These are phyloP conservation scores for Apodemia mormo DNA, from an alignment of 2,888 invertebrate species.

Conservation along the genomic window DNA sequence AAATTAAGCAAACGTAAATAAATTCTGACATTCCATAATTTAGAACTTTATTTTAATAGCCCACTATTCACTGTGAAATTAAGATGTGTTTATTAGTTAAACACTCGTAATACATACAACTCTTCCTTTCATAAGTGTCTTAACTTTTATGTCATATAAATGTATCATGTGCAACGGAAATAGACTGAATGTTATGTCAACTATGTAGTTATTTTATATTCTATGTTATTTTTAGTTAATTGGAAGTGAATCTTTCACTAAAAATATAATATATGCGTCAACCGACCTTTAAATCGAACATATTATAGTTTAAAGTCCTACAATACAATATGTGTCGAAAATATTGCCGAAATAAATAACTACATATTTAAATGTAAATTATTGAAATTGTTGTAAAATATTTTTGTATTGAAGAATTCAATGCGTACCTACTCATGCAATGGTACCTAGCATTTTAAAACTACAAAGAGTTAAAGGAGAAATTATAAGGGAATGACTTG, in stretches of 20 bases:
- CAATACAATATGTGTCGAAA: too few species aligned
- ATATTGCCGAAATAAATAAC: too few species aligned
- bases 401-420: too few species aligned
- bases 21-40: slow-evolving; percentile 77
- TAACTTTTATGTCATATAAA: slow-evolving; percentile 15
- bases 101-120: slow-evolving; percentile 73
- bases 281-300: too few species aligned
- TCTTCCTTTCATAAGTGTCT: slow-evolving; percentile 59
- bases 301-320: too few species aligned
- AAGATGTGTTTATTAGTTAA: slow-evolving; percentile 77
- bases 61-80: slow-evolving; percentile 76
- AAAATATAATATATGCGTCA: too few species aligned
- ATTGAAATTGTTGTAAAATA: too few species aligned
- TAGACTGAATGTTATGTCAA: background rate
- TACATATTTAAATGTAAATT: too few species aligned
- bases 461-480: too few species aligned
- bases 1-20: slow-evolving; percentile 74
- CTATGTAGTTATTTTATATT: background rate
- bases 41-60: slow-evolving; percentile 79
- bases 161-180: slow-evolving; percentile 12
- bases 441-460: too few species aligned
- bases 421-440: too few species aligned
- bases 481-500: too few species aligned
- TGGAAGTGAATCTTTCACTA: background rate
- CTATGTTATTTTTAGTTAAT: background rate